Conservation (phyloP, 2,113 vertebrate species). For the Oostethus manadensis region DNA sequence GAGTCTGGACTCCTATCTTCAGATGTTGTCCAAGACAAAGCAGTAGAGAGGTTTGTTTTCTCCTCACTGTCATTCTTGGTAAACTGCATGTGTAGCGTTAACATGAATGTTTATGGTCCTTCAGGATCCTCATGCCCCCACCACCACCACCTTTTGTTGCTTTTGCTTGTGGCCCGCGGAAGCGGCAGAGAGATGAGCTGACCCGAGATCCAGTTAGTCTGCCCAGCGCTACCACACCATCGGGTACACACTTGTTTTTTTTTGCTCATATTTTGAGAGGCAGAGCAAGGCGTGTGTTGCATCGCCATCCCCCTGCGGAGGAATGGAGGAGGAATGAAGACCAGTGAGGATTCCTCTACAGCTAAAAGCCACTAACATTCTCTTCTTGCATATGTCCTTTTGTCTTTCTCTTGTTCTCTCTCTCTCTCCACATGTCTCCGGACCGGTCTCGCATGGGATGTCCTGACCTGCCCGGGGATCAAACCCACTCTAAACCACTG, state of each 20-base stretch:
- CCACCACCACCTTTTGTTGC: conserved; percentile 48
- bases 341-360: conserved; percentile 48
- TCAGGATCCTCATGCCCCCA: conserved; percentile 73
- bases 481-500: conserved; percentile 57
- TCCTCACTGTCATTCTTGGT: not conserved
- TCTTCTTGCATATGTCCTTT: conserved; percentile 71
- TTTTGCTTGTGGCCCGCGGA: conserved; percentile 41
- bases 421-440: conserved; percentile 72
- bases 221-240: conserved; percentile 5
- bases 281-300: conserved; percentile 32
- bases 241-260: conserved; percentile 50
- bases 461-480: conserved; percentile 62
- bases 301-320: conserved; percentile 53
- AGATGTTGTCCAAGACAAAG: conserved; percentile 34
- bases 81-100: not conserved
- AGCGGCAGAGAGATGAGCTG: conserved; percentile 52
- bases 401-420: conserved; percentile 71
- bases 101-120: conserved; percentile 1
- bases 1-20: conserved; percentile 32
- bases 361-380: conserved; percentile 56
- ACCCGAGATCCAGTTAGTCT: conserved; percentile 13
- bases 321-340: conserved; percentile 62
- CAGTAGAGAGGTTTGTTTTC: conserved; percentile 46
- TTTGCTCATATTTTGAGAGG: conserved; percentile 5
- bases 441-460: conserved; percentile 39